Percentiles rank a stretch among this genome's conserved stretches.
Evolutionary conservation across 64 coral and sea anemone genomes (phyloP).

Genomic region (Acropora tenuis): DNA sequence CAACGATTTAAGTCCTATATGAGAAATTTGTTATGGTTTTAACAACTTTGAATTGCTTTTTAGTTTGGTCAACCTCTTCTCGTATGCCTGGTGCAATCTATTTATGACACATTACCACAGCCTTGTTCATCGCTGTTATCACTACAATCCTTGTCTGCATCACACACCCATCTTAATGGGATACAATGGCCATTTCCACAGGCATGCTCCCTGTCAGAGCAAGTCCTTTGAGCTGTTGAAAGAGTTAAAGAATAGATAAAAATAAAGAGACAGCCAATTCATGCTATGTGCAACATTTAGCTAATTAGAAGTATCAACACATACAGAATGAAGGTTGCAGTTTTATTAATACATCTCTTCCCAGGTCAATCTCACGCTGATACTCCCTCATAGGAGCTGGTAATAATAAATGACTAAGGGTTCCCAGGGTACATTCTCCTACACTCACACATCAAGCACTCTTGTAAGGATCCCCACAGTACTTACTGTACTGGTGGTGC

Average conservation of each 20-base stretch:
- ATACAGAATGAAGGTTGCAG: too few relatives aligned
- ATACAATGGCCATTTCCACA: conserved; percentile 77
- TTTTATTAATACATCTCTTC: too few relatives aligned
- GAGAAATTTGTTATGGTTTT: neutral
- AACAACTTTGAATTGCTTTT: neutral
- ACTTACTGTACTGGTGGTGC: too few relatives aligned
- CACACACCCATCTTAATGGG: conserved; percentile 81
- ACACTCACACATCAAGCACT: too few relatives aligned
- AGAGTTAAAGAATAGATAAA: neutral
- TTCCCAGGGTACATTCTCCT: too few relatives aligned
- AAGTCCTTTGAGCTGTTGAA: neutral
- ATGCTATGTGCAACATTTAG: neutral
- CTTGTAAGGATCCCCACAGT: too few relatives aligned
- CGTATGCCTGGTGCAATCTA: neutral
- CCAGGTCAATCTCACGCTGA: too few relatives aligned
- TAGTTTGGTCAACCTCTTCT: neutral
- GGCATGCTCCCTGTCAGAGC: conserved; percentile 33
- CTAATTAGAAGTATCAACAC: too few relatives aligned
- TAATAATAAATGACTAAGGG: too few relatives aligned
- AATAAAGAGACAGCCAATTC: neutral
- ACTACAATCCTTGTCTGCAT: conserved; percentile 71
- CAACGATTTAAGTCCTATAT: neutral
- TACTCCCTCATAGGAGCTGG: too few relatives aligned
- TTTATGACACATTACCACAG: conserved; percentile 69
- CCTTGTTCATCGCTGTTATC: conserved; percentile 68